These are phyloP conservation scores for Etheostoma cragini DNA, from an alignment of 2,113 vertebrate species.

Conservation along the genomic window DNA sequence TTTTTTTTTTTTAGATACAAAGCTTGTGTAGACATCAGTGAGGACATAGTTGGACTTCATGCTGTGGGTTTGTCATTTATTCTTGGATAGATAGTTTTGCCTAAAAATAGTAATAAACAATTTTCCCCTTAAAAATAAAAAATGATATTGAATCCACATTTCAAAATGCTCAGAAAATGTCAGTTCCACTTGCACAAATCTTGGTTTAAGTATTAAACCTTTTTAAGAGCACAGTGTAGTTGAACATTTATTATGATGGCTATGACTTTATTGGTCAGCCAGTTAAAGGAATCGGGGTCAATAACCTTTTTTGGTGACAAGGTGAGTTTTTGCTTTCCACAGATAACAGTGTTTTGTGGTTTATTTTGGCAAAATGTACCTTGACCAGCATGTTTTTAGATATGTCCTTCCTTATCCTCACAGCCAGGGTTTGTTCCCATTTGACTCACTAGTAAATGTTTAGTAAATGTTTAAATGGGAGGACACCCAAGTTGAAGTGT, in stretches of 20 bases:
- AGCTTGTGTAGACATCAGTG: too few relatives aligned
- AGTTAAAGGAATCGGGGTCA: constrained; percentile 33
- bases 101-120: background rate
- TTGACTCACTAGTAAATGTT: constrained; percentile 35
- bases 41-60: background rate
- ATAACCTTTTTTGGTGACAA: constrained; percentile 33
- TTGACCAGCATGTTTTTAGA: constrained; percentile 27
- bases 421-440: constrained; percentile 17
- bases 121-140: background rate
- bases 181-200: background rate
- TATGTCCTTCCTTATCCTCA: constrained; percentile 20
- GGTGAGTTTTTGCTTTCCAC: constrained; percentile 19
- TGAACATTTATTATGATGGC: constrained; percentile 61
- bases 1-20: too few relatives aligned
- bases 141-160: background rate
- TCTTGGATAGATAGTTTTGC: background rate
- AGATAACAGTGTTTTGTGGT: constrained; percentile 47
- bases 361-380: constrained; percentile 34
- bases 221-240: constrained; percentile 19
- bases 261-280: constrained; percentile 55
- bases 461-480: constrained; percentile 59
- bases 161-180: background rate
- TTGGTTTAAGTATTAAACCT: constrained; percentile 33
- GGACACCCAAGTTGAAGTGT: constrained; percentile 11
- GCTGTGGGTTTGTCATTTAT: background rate